These are phyloP conservation scores for Sebastes diaconus DNA, from an alignment of 2,797 vertebrate species.

Conservation along the genomic window DNA sequence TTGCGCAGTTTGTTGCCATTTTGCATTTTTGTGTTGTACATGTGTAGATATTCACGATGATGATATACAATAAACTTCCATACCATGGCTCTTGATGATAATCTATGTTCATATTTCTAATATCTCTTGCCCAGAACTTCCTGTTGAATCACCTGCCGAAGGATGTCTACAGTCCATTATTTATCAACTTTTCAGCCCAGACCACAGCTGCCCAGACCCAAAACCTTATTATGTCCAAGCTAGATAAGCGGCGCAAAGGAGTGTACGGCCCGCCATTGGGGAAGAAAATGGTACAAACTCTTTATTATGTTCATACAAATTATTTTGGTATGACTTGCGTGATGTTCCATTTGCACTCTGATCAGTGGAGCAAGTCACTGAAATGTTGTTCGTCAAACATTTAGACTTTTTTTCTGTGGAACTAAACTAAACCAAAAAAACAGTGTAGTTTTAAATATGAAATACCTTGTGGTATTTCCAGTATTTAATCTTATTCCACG, in stretches of 20 bases:
- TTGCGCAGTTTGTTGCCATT: neutral
- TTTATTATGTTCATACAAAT: neutral
- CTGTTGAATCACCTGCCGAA: constrained; percentile 89
- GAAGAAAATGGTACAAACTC: constrained; percentile 86
- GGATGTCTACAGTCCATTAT: constrained; percentile 87
- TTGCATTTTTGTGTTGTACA: neutral
- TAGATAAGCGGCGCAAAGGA: constrained; percentile 92
- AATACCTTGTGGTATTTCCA: neutral
- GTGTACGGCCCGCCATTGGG: constrained; percentile 89
- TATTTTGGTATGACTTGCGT: neutral
- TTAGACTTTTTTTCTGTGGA: too few relatives aligned
- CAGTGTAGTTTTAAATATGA: neutral
- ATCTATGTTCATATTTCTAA: constrained; percentile 11
- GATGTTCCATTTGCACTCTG: neutral
- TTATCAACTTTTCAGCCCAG: constrained; percentile 95
- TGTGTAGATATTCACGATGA: neutral
- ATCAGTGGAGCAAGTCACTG: neutral
- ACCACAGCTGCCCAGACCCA: constrained; percentile 95
- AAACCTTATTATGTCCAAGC: constrained; percentile 92
- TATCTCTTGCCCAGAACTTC: constrained; percentile 84
- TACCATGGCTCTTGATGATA: constrained; percentile 8
- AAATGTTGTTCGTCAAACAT: neutral
- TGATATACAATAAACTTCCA: neutral
- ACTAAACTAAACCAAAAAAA: neutral
- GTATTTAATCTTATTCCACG: neutral